Percentiles rank a stretch among this genome's conserved stretches.
phyloP scores from a whole-genome alignment of 64 coral and sea anemone genomes.

The Stichodactyla mertensii region DNA sequence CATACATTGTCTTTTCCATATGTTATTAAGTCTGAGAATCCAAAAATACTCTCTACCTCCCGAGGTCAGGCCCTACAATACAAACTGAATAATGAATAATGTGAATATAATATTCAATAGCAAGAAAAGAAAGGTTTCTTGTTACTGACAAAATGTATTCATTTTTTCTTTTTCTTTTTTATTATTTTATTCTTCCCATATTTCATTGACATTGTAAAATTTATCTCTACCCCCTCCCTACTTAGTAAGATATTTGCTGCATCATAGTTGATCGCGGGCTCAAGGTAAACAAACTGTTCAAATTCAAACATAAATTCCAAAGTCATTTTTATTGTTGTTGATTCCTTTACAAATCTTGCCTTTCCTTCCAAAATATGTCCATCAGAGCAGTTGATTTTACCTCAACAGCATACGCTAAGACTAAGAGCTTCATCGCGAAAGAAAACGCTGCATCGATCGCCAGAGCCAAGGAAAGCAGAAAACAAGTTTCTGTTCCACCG shows the following conservation, averaged over 20 bases:
- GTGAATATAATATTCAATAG: too few species aligned
- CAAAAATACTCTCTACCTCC: too few species aligned
- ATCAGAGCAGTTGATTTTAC: conserved; percentile 68
- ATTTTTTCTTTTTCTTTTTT: too few species aligned
- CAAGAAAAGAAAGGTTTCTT: too few species aligned
- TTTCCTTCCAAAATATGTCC: conserved; percentile 47
- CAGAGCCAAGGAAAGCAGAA: conserved; percentile 64
- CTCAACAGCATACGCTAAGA: conserved; percentile 82
- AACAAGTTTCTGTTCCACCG: conserved; percentile 32
- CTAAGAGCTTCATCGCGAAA: conserved; percentile 85
- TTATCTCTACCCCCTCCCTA: background rate
- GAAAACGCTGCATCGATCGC: conserved; percentile 70
- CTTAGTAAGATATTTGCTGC: background rate
- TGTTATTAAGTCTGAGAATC: too few species aligned
- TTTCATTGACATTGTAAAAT: too few species aligned
- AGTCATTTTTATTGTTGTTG: background rate
- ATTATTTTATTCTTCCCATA: too few species aligned
- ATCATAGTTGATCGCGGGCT: conserved; percentile 12
- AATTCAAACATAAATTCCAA: conserved; percentile 8
- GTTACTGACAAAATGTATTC: too few species aligned
- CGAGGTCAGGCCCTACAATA: too few species aligned
- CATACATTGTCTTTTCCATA: too few species aligned
- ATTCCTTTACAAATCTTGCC: background rate
- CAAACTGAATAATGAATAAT: too few species aligned
- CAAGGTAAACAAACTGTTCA: conserved; percentile 28